phyloP scores from a whole-genome alignment of 2,888 invertebrate genomes.

The Lasioglossum pauxillum region DNA sequence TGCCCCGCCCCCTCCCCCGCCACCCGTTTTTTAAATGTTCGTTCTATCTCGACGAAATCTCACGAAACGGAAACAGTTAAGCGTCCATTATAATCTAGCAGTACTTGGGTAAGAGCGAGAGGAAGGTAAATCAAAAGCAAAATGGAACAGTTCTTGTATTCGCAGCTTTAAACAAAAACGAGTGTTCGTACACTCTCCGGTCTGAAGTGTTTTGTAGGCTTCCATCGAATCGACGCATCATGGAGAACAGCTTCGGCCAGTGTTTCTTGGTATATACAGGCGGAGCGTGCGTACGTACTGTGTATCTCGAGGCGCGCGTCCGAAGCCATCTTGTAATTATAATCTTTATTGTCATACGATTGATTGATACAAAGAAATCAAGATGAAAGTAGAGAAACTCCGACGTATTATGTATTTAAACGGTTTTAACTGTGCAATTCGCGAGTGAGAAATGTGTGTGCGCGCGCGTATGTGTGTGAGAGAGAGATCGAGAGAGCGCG shows the following conservation, averaged over 20 bases:
- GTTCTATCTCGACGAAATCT: constrained; percentile 26
- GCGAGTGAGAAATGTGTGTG: not conserved
- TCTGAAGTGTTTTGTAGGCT: constrained; percentile 54
- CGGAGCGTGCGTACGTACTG: not conserved
- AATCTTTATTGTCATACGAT: constrained; percentile 48
- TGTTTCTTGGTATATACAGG: constrained; percentile 37
- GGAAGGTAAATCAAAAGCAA: constrained; percentile 43
- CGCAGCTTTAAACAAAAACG: constrained; percentile 48
- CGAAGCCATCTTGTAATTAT: constrained; percentile 43
- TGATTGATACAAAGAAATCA: constrained; percentile 32
- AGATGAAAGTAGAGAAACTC: constrained; percentile 47
- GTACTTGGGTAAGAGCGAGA: constrained; percentile 17
- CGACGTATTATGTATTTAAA: constrained; percentile 36
- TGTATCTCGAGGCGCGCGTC: constrained; percentile 5
- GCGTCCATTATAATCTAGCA: constrained; percentile 9
- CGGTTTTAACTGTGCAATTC: constrained; percentile 33
- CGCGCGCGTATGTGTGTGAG: too few species aligned
- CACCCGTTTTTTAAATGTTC: constrained; percentile 24
- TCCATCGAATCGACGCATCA: constrained; percentile 57
- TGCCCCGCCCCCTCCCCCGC: not conserved
- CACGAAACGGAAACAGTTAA: constrained; percentile 4
- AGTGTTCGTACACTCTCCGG: constrained; percentile 44
- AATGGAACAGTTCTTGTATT: constrained; percentile 32
- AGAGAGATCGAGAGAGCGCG: not conserved
- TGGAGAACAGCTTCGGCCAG: constrained; percentile 34